Conservation (phyloP, 2,113 vertebrate species). For the Atractosteus spatula region DNA sequence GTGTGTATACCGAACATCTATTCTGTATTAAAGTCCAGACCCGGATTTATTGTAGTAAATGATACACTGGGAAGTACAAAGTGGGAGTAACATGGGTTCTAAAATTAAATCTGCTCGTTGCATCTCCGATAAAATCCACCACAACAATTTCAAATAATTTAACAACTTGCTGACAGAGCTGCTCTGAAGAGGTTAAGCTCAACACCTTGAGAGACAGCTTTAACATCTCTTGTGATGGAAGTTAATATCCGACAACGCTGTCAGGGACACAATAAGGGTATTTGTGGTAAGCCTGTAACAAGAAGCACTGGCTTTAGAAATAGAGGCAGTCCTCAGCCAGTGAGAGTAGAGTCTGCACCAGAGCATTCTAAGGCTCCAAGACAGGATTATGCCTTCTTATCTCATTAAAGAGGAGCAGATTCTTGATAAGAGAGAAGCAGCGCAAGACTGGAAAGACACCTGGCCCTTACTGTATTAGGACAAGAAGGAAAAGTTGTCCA, state of each 20-base stretch:
- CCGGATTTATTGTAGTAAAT: too few species aligned
- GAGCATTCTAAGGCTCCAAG: not conserved
- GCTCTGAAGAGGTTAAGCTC: too few species aligned
- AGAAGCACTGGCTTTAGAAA: conserved; percentile 10
- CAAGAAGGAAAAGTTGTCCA: not conserved
- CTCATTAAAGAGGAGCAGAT: conserved; percentile 14
- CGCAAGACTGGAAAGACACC: not conserved
- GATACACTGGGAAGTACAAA: too few species aligned
- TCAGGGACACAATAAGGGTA: not conserved
- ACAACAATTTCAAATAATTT: too few species aligned
- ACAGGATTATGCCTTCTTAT: conserved; percentile 1
- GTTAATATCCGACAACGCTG: not conserved
- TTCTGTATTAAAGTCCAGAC: too few species aligned
- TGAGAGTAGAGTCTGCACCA: not conserved
- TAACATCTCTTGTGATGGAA: not conserved
- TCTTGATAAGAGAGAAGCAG: conserved; percentile 17
- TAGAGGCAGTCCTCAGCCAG: not conserved
- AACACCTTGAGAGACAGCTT: too few species aligned
- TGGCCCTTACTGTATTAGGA: too few species aligned
- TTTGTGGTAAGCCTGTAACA: conserved; percentile 12
- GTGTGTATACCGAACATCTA: too few species aligned
- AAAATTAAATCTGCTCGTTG: too few species aligned
- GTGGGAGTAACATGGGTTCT: too few species aligned
- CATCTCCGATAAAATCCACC: too few species aligned
- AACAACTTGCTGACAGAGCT: too few species aligned